Evolutionary conservation across 2,113 vertebrate genomes (phyloP).

Genomic region (Hydropotes inermis): DNA sequence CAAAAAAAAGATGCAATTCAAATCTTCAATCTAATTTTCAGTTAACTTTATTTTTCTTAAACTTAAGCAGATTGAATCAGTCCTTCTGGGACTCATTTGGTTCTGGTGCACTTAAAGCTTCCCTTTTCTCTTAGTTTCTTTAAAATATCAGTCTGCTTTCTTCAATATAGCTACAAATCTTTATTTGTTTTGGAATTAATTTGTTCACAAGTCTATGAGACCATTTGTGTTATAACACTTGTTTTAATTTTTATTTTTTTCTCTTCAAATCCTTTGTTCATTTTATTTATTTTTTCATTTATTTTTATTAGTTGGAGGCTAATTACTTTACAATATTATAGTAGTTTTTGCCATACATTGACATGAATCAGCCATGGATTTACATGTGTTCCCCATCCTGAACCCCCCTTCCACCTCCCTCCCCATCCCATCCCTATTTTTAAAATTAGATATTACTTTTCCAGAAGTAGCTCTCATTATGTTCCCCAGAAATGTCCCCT

Average conservation of each 20-base stretch:
- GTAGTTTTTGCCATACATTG: no score
- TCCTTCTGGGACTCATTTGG: background rate
- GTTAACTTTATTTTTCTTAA: background rate
- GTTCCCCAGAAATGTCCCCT: background rate
- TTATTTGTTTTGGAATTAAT: background rate
- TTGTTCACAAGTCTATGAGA: background rate
- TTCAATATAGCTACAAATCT: background rate
- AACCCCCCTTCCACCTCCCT: no score
- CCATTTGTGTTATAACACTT: background rate
- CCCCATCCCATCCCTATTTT: background rate
- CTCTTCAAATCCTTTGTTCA: no score
- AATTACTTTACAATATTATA: no score
- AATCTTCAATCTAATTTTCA: background rate
- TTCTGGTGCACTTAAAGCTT: background rate
- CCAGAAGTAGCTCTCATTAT: background rate
- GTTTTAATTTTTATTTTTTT: background rate
- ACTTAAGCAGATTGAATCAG: background rate
- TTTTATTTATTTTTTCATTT: no score
- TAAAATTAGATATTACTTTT: background rate
- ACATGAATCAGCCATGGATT: no score
- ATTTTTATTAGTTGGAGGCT: no score
- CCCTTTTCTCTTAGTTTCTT: background rate
- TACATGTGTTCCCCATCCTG: no score
- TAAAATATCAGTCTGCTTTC: background rate
- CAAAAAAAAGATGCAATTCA: constrained; percentile 33